Evolutionary conservation across 2,797 vertebrate genomes (phyloP).

Genomic region (Pseudochirops cupreus): DNA sequence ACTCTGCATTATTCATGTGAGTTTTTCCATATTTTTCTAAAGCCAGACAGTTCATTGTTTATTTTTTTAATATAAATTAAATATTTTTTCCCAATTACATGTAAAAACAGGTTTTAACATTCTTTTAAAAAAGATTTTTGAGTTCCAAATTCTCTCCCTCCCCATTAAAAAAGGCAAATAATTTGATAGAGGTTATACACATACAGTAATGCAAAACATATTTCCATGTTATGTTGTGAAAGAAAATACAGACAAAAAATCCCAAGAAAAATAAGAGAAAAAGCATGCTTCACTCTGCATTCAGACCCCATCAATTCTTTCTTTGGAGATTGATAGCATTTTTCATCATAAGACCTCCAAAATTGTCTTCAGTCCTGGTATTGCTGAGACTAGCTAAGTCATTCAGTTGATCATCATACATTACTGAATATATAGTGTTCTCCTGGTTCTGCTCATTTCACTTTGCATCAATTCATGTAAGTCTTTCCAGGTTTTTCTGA

Average conservation of each 20-base stretch:
- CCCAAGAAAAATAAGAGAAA: not conserved
- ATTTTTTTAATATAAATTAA: not conserved
- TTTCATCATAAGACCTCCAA: not conserved
- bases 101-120: not conserved
- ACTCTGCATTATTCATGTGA: too few relatives aligned
- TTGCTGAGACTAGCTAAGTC: not conserved
- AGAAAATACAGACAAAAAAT: not conserved
- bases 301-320: not conserved
- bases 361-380: not conserved
- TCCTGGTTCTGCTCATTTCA: not conserved
- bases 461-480: not conserved
- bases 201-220: not conserved
- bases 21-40: not conserved
- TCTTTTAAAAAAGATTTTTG: not conserved
- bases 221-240: not conserved
- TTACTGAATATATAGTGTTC: not conserved
- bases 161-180: not conserved
- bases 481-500: not conserved
- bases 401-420: not conserved
- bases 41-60: not conserved
- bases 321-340: not conserved
- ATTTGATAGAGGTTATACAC: not conserved
- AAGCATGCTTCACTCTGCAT: not conserved
- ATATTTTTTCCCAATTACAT: not conserved
- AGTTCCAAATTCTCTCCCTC: not conserved